Conservation (phyloP, 2,888 invertebrate species). For the Lycocerus yunnanus region DNA sequence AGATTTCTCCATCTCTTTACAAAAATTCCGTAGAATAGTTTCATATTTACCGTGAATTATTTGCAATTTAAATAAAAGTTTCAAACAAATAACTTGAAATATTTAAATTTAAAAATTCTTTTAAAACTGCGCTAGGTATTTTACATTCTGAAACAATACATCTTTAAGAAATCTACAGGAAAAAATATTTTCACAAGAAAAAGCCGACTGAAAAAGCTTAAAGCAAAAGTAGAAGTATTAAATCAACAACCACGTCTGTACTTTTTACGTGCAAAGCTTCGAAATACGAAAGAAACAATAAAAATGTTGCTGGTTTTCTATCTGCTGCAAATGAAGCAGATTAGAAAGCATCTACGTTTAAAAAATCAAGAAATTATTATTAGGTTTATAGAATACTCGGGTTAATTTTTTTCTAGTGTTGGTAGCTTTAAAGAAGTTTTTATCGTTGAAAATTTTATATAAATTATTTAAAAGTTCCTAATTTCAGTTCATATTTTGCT, state of each 20-base stretch:
- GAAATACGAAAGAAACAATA: conserved; percentile 19
- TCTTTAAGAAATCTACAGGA: conserved; percentile 5
- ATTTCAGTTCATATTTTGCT: background rate
- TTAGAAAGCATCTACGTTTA: conserved; percentile 9
- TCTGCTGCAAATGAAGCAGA: conserved; percentile 21
- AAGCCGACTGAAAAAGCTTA: conserved; percentile 9
- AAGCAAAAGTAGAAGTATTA: conserved; percentile 19
- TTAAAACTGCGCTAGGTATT: conserved; percentile 1
- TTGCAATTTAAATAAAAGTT: background rate
- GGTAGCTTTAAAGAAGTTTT: background rate
- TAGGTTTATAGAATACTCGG: background rate
- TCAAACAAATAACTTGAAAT: background rate
- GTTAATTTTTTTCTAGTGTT: background rate
- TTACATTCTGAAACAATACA: conserved; percentile 9
- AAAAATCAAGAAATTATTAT: background rate
- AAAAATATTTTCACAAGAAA: conserved; percentile 19
- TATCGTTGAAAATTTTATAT: background rate
- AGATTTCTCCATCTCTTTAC: conserved; percentile 20
- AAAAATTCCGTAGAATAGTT: conserved; percentile 11
- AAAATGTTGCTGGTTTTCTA: conserved; percentile 19
- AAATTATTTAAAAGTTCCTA: background rate
- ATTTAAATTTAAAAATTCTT: background rate
- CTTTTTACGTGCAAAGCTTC: conserved; percentile 22
- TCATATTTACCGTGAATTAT: conserved; percentile 11
- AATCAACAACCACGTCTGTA: conserved; percentile 26